Percentiles rank a stretch among this genome's conserved stretches.
Evolutionary conservation across 2,888 invertebrate genomes (phyloP).

Genomic region (Harpalus rufipes): DNA sequence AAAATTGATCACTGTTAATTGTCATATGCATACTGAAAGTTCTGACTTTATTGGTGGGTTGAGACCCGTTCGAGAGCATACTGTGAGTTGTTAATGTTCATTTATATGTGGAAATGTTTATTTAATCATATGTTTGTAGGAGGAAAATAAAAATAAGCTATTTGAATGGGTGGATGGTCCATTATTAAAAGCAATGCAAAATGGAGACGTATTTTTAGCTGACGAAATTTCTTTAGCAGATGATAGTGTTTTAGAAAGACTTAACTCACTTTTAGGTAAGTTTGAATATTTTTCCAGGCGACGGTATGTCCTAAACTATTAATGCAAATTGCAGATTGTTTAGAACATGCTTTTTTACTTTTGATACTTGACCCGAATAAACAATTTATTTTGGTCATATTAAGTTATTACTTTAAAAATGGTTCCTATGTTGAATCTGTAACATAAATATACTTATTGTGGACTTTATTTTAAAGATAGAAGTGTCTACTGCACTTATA

Average conservation of each 20-base stretch:
- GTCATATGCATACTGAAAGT: conserved; percentile 99
- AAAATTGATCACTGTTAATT: conserved; percentile 91
- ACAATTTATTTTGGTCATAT: too few relatives aligned
- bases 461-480: too few relatives aligned
- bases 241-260: conserved; percentile 97
- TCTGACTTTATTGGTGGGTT: conserved; percentile 98
- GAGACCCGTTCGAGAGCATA: conserved; percentile 87
- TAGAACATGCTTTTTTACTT: too few relatives aligned
- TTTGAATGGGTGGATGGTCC: conserved; percentile 99
- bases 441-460: too few relatives aligned
- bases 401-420: too few relatives aligned
- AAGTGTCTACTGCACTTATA: too few relatives aligned
- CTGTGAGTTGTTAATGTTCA: conserved; percentile 71
- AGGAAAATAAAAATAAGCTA: conserved; percentile 78
- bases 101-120: conserved; percentile 16
- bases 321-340: too few relatives aligned
- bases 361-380: too few relatives aligned
- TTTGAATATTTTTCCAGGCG: conserved; percentile 22
- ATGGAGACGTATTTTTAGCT: conserved; percentile 93
- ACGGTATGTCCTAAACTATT: too few relatives aligned
- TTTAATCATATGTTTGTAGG: conserved; percentile 69
- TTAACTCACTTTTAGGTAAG: conserved; percentile 93
- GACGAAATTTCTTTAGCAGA: conserved; percentile 99
- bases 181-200: conserved; percentile 92
- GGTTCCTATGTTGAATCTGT: too few relatives aligned